Conservation (phyloP, 2,113 vertebrate genomes). For the Phoenicopterus ruber region DNA sequence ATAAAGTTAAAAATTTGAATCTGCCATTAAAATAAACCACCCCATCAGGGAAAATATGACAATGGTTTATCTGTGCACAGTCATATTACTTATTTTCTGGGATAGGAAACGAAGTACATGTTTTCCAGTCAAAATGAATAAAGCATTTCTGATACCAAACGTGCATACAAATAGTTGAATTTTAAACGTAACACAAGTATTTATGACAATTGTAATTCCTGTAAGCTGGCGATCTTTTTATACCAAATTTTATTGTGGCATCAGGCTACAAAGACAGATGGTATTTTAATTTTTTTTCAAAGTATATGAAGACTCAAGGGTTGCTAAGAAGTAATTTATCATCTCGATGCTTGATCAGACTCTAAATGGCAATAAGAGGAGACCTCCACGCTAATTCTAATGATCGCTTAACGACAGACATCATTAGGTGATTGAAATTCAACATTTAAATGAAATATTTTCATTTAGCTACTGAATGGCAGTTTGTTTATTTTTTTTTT, state of each 20-base stretch:
- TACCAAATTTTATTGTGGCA: background rate
- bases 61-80: background rate
- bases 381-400: background rate
- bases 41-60: background rate
- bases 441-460: background rate
- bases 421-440: background rate
- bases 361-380: background rate
- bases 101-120: background rate
- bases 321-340: background rate
- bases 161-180: background rate
- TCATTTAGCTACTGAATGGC: background rate
- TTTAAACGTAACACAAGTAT: background rate
- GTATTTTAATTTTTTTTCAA: background rate
- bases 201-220: background rate
- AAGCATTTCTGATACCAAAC: background rate
- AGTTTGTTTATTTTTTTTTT: background rate
- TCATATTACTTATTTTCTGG: background rate
- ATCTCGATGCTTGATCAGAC: background rate
- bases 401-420: background rate
- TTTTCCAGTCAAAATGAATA: background rate
- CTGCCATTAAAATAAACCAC: background rate
- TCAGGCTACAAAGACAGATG: background rate
- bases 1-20: background rate
- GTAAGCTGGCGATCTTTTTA: background rate
- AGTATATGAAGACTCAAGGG: background rate